A percentile compares a stretch with the other conserved stretches of the same genome.
phyloP scores from a whole-genome alignment of 2,113 vertebrate species.

The Ailurus styani region DNA sequence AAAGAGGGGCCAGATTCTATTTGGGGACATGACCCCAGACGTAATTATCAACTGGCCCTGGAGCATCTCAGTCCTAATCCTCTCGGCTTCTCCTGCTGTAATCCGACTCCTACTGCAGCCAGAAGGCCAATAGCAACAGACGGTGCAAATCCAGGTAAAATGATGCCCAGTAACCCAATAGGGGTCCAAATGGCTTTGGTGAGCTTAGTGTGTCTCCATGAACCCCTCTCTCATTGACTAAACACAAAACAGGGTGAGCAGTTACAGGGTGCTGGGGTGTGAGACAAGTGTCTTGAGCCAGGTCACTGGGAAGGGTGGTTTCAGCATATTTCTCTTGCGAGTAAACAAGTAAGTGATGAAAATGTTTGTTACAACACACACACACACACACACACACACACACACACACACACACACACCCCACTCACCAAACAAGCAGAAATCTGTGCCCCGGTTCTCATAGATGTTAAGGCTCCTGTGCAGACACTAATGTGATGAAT shows the following conservation, averaged over 20 bases:
- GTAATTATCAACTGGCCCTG: conserved; percentile 35
- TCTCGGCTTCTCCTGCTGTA: not conserved
- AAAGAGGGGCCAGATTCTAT: not conserved
- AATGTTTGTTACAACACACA: not conserved
- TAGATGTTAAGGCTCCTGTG: not conserved
- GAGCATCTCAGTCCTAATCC: not conserved
- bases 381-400: not conserved
- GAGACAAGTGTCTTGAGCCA: not conserved
- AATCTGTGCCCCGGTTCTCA: not conserved
- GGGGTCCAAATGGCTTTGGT: conserved; percentile 47
- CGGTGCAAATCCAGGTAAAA: conserved; percentile 46
- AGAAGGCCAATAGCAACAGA: conserved; percentile 42
- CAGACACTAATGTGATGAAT: not conserved
- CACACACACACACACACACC: not conserved
- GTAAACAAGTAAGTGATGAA: not conserved
- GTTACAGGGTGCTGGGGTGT: not conserved
- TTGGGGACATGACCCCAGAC: not conserved
- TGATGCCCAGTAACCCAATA: not conserved
- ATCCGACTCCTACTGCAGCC: conserved; percentile 11
- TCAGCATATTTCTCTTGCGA: not conserved
- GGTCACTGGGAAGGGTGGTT: not conserved
- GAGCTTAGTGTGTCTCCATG: not conserved
- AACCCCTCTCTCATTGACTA: not conserved
- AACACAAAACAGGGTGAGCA: not conserved
- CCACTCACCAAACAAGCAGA: not conserved